Conservation (phyloP, 1,140 invertebrate genomes). For the Drosophila ercepeae region DNA sequence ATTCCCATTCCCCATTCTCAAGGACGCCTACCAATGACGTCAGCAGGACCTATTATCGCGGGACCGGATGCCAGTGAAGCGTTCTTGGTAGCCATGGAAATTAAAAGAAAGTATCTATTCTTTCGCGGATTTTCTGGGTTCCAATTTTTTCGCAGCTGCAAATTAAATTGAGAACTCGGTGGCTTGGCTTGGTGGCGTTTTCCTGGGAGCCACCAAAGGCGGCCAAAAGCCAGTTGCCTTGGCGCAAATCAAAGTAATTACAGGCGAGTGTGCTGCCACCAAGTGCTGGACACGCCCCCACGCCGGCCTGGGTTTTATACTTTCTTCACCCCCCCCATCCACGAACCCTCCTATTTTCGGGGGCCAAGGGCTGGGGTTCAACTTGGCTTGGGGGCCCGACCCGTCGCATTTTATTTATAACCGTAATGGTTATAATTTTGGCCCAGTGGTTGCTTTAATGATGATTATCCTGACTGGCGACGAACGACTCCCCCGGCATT, state of each 20-base stretch:
- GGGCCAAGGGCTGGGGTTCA: too few relatives aligned
- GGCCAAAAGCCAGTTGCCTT: constrained; percentile 14
- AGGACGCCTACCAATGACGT: constrained; percentile 61
- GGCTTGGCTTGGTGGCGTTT: constrained; percentile 23
- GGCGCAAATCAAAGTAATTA: constrained; percentile 73
- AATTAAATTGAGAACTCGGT: constrained; percentile 29
- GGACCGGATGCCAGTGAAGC: constrained; percentile 1
- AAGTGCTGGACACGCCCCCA: constrained; percentile 53
- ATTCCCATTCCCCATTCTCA: too few relatives aligned
- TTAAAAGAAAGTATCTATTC: constrained; percentile 37
- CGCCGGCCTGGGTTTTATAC: constrained; percentile 5
- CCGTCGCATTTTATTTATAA: constrained; percentile 72
- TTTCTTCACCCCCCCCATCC: neutral
- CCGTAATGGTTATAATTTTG: constrained; percentile 80
- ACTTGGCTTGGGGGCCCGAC: constrained; percentile 7
- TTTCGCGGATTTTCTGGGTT: neutral
- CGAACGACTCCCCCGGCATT: constrained; percentile 43
- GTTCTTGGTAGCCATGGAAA: constrained; percentile 24
- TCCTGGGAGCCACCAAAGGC: neutral
- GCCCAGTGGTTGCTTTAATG: constrained; percentile 74
- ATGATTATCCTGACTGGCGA: constrained; percentile 62
- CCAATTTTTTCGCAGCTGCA: constrained; percentile 3
- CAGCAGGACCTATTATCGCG: constrained; percentile 25
- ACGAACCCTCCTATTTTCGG: too few relatives aligned
- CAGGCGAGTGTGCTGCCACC: constrained; percentile 37